Conservation (phyloP, 1,140 invertebrate genomes). For the Matsumurasca onukii region DNA sequence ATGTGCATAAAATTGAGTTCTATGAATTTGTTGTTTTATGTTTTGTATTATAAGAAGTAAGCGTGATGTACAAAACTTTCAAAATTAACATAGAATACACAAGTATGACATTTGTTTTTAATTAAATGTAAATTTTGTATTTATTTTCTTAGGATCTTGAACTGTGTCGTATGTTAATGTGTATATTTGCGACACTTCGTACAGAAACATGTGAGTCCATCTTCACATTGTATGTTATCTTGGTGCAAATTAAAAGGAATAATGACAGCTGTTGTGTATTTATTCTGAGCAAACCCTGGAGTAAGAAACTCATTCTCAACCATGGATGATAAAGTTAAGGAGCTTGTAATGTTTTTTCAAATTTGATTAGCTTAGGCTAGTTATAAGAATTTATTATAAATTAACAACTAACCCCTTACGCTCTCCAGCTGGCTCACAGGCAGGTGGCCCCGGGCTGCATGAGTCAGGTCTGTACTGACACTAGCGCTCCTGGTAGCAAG, state of each 20-base stretch:
- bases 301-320: no score
- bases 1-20: slow-evolving; percentile 26
- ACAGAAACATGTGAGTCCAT: slow-evolving; percentile 2
- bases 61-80: not conserved
- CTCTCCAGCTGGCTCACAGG: no score
- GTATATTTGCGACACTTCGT: slow-evolving; percentile 10
- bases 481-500: no score
- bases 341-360: no score
- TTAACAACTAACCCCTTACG: no score
- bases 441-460: no score
- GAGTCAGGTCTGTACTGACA: no score
- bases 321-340: no score
- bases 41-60: not conserved
- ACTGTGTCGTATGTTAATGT: slow-evolving; percentile 13
- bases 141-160: slow-evolving; percentile 18
- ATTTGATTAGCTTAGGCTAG: no score
- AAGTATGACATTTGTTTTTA: not conserved
- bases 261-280: no score
- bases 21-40: slow-evolving; percentile 23
- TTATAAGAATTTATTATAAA: no score
- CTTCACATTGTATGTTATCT: slow-evolving; percentile 17
- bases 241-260: slow-evolving; percentile 27
- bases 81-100: not conserved
- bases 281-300: no score
- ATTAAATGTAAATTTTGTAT: slow-evolving; percentile 24